Evolutionary conservation across 1,140 invertebrate species (phyloP).

Genomic region (Drosophila hydei): DNA sequence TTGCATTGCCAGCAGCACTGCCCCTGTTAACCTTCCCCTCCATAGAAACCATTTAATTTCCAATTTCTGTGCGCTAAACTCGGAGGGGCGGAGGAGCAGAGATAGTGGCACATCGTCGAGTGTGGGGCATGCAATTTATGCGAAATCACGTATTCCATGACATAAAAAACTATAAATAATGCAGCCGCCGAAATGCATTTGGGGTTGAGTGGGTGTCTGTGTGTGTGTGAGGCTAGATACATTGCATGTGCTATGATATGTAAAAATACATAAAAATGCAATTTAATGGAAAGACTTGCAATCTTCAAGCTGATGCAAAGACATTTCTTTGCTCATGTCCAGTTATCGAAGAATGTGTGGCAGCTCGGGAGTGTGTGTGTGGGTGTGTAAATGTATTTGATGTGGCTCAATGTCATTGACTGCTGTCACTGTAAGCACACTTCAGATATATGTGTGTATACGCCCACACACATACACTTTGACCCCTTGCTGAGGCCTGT

Average conservation of each 20-base stretch:
- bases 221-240: conserved; percentile 13
- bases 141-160: conserved; percentile 62
- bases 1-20: not conserved
- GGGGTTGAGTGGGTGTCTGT: conserved; percentile 22
- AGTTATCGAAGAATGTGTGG: not conserved
- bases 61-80: conserved; percentile 16
- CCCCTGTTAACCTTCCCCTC: not conserved
- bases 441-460: conserved; percentile 4
- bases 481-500: conserved; percentile 61
- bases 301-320: conserved; percentile 9
- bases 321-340: conserved; percentile 11
- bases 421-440: conserved; percentile 46
- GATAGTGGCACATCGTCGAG: not conserved
- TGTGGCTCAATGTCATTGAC: conserved; percentile 56
- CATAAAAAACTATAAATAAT: conserved; percentile 75
- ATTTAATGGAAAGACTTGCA: conserved; percentile 11
- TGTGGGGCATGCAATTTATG: conserved; percentile 55
- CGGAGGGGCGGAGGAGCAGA: not conserved
- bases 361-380: not conserved
- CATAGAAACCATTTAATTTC: conserved; percentile 23
- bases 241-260: conserved; percentile 8
- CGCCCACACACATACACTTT: conserved; percentile 37
- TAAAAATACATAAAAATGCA: conserved; percentile 15
- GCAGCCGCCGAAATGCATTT: conserved; percentile 63
- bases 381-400: conserved; percentile 27